Evolutionary conservation across 2,888 invertebrate species (phyloP).

Genomic region (Conomelus anceps): DNA sequence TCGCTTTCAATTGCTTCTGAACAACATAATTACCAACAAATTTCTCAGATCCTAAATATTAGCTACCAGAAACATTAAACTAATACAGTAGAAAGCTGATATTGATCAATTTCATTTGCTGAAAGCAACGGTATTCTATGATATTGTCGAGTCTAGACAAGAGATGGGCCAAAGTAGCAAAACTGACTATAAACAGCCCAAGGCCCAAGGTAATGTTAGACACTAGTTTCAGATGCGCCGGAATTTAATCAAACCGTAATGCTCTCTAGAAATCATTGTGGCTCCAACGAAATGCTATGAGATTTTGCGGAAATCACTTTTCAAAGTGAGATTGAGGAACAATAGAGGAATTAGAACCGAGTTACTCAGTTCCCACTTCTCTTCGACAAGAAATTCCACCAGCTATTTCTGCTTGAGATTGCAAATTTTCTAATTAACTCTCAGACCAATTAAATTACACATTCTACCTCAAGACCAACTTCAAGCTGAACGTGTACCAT

Average conservation of each 20-base stretch:
- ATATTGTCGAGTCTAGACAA: not conserved
- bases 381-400: not conserved
- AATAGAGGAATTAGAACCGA: not conserved
- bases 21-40: not conserved
- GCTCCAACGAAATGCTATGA: not conserved
- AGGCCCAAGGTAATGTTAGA: not conserved
- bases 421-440: not conserved
- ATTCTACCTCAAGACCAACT: not conserved
- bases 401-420: not conserved
- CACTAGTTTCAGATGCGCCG: not conserved
- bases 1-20: too few relatives aligned
- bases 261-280: not conserved
- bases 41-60: not conserved
- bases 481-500: not conserved
- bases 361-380: not conserved
- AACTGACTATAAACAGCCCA: not conserved
- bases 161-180: too few relatives aligned
- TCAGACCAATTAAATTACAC: not conserved
- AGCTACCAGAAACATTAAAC: not conserved
- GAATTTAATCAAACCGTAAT: not conserved
- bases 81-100: not conserved
- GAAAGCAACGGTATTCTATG: not conserved
- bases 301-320: not conserved
- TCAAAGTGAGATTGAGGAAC: not conserved
- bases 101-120: not conserved